These are phyloP conservation scores for Gymnoscopelus microlampas DNA, from an alignment of 2,797 vertebrate genomes.

Conservation along the genomic window DNA sequence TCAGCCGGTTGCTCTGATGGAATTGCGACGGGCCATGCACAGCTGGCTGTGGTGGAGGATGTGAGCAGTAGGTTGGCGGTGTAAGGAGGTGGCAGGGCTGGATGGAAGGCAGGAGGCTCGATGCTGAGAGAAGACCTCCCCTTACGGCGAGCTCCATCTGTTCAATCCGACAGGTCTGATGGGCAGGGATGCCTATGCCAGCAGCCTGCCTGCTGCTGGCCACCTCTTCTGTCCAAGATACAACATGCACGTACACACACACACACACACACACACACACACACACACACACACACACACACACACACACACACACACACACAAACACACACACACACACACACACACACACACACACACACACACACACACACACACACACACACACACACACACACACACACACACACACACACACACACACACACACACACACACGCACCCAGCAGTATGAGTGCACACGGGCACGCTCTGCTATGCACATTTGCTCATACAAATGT, in stretches of 20 bases:
- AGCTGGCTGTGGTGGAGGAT: constrained; percentile 65
- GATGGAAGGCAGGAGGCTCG: constrained; percentile 36
- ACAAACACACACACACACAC: constrained; percentile 1
- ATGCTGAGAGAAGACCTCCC: constrained; percentile 59
- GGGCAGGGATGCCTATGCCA: constrained; percentile 68
- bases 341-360: constrained; percentile 3
- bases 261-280: no score
- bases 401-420: constrained; percentile 14
- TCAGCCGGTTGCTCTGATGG: constrained; percentile 68
- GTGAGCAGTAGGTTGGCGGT: constrained; percentile 20
- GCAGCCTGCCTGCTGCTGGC: constrained; percentile 58
- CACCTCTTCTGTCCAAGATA: constrained; percentile 18
- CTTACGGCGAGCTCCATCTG: constrained; percentile 76
- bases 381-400: constrained; percentile 20
- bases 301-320: not conserved
- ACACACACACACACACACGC: constrained; percentile 12
- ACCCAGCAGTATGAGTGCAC: constrained; percentile 46
- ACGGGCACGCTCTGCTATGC: constrained; percentile 10
- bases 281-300: no score
- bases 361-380: constrained; percentile 22
- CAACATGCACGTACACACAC: not conserved
- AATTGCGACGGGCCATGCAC: constrained; percentile 58
- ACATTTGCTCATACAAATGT: not conserved
- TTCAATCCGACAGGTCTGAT: constrained; percentile 68
- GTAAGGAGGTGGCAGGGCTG: constrained; percentile 9